Base-by-base conservation (phyloP, 2,888 invertebrate species). In the Therioaphis trifolii region DNA sequence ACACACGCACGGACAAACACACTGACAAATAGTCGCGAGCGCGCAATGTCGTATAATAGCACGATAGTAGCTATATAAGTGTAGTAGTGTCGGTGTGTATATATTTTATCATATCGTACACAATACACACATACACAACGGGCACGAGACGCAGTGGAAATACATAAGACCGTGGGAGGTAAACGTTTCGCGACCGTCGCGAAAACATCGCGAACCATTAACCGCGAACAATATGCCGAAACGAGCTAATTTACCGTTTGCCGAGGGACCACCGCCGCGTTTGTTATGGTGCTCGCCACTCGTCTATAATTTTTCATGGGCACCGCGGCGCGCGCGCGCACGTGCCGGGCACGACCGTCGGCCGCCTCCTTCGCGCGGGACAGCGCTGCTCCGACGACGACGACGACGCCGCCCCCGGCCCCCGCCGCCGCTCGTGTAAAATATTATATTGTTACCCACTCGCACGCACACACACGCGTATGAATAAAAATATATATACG, bases 171-270 rank as follows among this genome's bases (percentile, higher is more conserved):
- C 82, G 82, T 82, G 82, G 82, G 82, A 82, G 82, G 82, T 82
- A 80, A 80, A 80, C 80, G 78, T 55, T 79, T 68, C 68, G 52
- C 24, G 49, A 68, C 78, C 78, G 52, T 80, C 24, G 82, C 72
- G 63, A 82, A 82, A 82, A 82, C 82, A 82, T 82, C 72, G 71
- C 82, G 82, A 82, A 82, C 82, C 82, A 82, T 82, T 82, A 82
- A 82, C 82, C 72, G 82, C 72, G 82, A 74, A 82, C 82, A 82
- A 82, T 82, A 82, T 82, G 82, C 82, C 61, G 82, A 82, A 74
- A 82, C 82, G 49, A 66, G 82, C 72, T 82, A 82, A 82, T 82
- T 82, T 63, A 74, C 82, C 63, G 71, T 72, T 72, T n/a, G 69
- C 52, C 55, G 61, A 29, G 49, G 82, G 74, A 35, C 74, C 63